Percentiles rank a stretch among this genome's conserved stretches.
These are phyloP conservation scores for Thalpophila matura DNA, from an alignment of 2,888 invertebrate genomes.

Conservation along the genomic window DNA sequence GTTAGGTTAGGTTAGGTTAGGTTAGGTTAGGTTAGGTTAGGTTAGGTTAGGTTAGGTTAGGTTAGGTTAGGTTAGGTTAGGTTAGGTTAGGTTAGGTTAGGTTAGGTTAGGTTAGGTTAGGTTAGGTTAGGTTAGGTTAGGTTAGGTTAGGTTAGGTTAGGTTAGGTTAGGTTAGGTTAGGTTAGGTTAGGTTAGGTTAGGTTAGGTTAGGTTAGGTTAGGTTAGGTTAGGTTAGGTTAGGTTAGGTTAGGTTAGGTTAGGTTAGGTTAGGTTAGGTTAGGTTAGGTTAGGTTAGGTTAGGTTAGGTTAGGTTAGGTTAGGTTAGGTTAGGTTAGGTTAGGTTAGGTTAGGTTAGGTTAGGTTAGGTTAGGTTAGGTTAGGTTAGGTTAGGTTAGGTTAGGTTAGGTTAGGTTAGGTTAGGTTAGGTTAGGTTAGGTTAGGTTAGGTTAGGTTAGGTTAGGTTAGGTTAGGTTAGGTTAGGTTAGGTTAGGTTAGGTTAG, in stretches of 20 bases:
- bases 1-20: slow-evolving; percentile 38
- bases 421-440: background rate
- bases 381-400: slow-evolving; percentile 21
- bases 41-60: slow-evolving; percentile 37
- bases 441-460: slow-evolving; percentile 1
- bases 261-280: slow-evolving; percentile 33
- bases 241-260: slow-evolving; percentile 38
- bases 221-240: slow-evolving; percentile 38
- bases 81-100: slow-evolving; percentile 35
- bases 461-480: slow-evolving; percentile 25
- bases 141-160: slow-evolving; percentile 32
- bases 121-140: slow-evolving; percentile 38
- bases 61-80: slow-evolving; percentile 36
- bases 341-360: slow-evolving; percentile 38
- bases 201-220: slow-evolving; percentile 38
- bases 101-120: slow-evolving; percentile 39
- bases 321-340: slow-evolving; percentile 31
- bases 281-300: slow-evolving; percentile 33
- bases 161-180: slow-evolving; percentile 38
- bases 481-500: slow-evolving; percentile 21
- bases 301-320: slow-evolving; percentile 34
- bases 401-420: slow-evolving; percentile 10
- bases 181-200: slow-evolving; percentile 36
- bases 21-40: slow-evolving; percentile 37
- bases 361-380: slow-evolving; percentile 31